These are phyloP conservation scores for Setipinna tenuifilis DNA, from an alignment of 2,797 vertebrate genomes.

Conservation along the genomic window DNA sequence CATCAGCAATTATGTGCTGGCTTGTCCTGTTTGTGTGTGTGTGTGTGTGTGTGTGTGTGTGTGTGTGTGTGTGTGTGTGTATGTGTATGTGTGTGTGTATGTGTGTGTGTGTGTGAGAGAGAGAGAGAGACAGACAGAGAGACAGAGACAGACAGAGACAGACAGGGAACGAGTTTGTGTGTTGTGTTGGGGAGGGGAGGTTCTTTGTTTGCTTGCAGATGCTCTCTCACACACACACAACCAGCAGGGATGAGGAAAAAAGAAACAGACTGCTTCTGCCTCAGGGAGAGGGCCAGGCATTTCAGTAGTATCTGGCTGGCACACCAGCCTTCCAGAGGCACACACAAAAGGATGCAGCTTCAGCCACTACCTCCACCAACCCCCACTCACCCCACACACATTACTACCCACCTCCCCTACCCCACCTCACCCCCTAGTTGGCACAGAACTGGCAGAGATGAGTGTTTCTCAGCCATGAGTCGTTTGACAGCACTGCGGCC, in stretches of 20 bases:
- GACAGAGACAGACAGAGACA: too few species aligned
- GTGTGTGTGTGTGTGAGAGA: too few species aligned
- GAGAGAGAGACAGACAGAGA: too few species aligned
- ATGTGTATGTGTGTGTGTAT: neutral
- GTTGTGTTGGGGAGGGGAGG: neutral
- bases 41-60: too few species aligned
- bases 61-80: neutral
- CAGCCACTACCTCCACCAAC: neutral
- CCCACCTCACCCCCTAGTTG: neutral
- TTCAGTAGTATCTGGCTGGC: neutral
- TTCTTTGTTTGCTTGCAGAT: too few species aligned
- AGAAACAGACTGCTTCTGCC: neutral
- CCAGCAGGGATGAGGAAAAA: neutral
- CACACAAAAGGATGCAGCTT: neutral
- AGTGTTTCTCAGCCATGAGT: conserved; percentile 21
- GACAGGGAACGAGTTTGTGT: neutral
- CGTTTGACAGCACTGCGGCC: conserved; percentile 16
- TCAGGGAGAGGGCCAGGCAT: conserved; percentile 6
- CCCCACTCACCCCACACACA: neutral
- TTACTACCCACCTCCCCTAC: neutral
- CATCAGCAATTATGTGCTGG: neutral
- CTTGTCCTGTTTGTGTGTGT: neutral
- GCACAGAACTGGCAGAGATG: neutral
- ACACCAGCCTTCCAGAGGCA: neutral
- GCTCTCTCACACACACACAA: neutral